phyloP scores from a whole-genome alignment of 2,797 vertebrate species.

The Brachyalestes nurse region DNA sequence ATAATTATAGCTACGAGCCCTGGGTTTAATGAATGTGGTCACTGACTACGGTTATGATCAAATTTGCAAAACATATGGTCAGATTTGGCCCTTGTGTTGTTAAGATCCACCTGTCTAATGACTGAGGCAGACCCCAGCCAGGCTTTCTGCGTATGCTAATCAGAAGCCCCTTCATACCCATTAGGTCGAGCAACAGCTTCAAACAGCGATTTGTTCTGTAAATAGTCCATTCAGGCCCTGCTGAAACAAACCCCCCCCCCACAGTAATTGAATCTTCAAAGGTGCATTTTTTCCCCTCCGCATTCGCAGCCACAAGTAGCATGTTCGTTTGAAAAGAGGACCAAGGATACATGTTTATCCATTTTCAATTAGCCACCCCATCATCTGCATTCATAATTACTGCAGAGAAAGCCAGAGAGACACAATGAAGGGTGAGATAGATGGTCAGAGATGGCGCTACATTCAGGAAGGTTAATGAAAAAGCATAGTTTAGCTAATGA shows the following conservation, averaged over 20 bases:
- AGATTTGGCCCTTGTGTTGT: conserved; percentile 39
- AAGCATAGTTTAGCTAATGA: conserved; percentile 61
- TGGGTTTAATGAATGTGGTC: background rate
- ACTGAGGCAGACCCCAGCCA: conserved; percentile 52
- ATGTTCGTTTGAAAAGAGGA: conserved; percentile 73
- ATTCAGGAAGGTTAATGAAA: conserved; percentile 61
- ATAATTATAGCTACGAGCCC: background rate
- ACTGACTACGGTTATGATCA: background rate
- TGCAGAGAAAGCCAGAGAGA: conserved; percentile 31
- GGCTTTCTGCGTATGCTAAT: conserved; percentile 73
- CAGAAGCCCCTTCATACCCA: conserved; percentile 75
- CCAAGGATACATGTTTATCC: conserved; percentile 77
- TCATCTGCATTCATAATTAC: conserved; percentile 73
- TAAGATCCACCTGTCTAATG: conserved; percentile 56
- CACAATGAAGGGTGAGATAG: conserved; percentile 51
- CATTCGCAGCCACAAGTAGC: conserved; percentile 75
- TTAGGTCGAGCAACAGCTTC: conserved; percentile 80
- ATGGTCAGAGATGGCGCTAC: conserved; percentile 51
- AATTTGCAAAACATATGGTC: conserved; percentile 22
- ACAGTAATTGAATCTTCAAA: conserved; percentile 86
- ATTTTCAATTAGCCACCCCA: conserved; percentile 71
- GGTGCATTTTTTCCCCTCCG: conserved; percentile 68
- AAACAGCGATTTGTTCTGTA: conserved; percentile 85
- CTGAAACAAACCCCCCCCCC: conserved; percentile 73
- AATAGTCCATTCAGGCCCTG: conserved; percentile 81